A percentile compares a stretch with the other conserved stretches of the same genome.
Evolutionary conservation across 2,113 vertebrate genomes (phyloP).

Genomic region (Zosterops japonicus): DNA sequence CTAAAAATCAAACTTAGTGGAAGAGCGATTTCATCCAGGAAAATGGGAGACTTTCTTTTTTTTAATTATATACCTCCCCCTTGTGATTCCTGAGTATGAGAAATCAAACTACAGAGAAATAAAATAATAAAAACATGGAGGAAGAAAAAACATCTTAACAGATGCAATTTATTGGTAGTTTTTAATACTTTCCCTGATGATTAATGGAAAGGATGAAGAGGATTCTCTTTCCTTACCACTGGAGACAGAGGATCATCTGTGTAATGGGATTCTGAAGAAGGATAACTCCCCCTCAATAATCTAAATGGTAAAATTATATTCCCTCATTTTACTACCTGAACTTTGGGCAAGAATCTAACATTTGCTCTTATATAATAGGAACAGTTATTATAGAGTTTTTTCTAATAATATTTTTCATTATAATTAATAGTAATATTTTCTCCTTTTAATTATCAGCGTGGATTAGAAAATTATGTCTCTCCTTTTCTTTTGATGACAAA

Average conservation of each 20-base stretch:
- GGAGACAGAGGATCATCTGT: neutral
- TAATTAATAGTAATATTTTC: neutral
- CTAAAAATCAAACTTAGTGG: neutral
- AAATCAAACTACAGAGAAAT: neutral
- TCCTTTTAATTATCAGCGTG: neutral
- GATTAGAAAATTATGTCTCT: neutral
- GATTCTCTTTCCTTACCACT: neutral
- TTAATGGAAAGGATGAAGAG: neutral
- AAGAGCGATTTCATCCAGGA: neutral
- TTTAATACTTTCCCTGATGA: neutral
- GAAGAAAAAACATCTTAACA: neutral
- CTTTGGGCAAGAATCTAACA: neutral
- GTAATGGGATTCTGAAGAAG: neutral
- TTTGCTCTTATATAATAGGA: neutral
- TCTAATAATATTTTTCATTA: neutral
- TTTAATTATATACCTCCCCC: neutral
- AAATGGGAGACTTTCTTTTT: neutral
- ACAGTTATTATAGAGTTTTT: neutral
- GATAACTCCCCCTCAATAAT: neutral
- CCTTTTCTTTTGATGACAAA: neutral
- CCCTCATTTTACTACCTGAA: neutral
- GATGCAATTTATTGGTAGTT: neutral
- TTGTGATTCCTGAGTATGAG: neutral
- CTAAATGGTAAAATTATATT: neutral
- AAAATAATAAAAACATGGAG: neutral